Evolutionary conservation across 2,113 vertebrate species (phyloP).

Genomic region (Bombycilla garrulus): DNA sequence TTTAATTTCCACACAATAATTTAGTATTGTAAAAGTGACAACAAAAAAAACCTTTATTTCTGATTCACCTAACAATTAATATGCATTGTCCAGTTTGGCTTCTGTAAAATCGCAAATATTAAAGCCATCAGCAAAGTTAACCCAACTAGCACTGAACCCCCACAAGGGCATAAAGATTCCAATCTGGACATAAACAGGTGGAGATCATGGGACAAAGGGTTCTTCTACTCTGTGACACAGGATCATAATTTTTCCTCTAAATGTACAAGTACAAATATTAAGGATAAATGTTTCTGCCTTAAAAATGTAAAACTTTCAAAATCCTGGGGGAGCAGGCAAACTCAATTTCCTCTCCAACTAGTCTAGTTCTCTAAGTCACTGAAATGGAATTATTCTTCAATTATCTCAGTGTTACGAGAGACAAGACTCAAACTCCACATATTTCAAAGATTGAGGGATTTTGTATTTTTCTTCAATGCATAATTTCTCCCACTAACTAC

Average conservation of each 20-base stretch:
- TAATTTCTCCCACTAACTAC: conserved; percentile 46
- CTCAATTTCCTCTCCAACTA: background rate
- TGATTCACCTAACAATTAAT: background rate
- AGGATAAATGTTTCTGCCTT: background rate
- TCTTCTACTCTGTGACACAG: background rate
- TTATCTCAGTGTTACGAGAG: background rate
- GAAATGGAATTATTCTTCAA: conserved; percentile 13
- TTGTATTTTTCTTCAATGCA: background rate
- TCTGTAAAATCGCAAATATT: background rate
- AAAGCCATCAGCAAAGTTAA: background rate
- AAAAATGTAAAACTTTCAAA: background rate
- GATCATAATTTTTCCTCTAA: background rate
- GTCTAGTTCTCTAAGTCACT: background rate
- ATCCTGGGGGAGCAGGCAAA: background rate
- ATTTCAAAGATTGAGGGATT: conserved; percentile 43
- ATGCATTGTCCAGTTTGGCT: background rate
- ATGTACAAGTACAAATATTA: background rate
- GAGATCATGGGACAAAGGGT: background rate
- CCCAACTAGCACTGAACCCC: fast-evolving
- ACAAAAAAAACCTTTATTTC: background rate
- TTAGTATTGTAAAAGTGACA: background rate
- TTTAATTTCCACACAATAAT: background rate
- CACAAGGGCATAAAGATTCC: background rate
- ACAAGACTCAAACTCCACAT: background rate
- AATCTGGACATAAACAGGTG: background rate